These are phyloP conservation scores for Thamnophis sirtalis DNA, from an alignment of 2,113 vertebrate species.

Conservation along the genomic window DNA sequence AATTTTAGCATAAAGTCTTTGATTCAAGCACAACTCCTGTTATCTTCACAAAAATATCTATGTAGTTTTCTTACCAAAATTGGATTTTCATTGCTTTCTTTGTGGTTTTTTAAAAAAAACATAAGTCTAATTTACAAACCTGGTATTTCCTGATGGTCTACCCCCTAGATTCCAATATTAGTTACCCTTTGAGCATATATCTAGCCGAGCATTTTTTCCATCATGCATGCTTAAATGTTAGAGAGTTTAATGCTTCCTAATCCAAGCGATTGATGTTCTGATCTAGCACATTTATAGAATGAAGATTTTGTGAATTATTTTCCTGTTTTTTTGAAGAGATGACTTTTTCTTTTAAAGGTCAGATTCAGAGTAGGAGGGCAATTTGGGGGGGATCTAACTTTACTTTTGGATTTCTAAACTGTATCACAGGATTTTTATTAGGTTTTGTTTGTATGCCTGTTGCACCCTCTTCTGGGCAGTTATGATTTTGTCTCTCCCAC, in stretches of 20 bases:
- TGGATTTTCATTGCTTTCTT: background rate
- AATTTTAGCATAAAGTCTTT: background rate
- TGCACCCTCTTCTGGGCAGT: background rate
- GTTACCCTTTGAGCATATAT: background rate
- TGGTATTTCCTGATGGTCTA: background rate
- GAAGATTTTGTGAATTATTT: background rate
- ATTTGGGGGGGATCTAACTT: background rate
- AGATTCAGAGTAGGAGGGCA: background rate
- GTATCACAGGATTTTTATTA: background rate
- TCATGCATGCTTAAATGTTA: background rate
- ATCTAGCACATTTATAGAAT: background rate
- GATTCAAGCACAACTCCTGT: background rate
- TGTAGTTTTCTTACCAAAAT: background rate
- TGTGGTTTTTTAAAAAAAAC: background rate
- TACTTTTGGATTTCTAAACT: background rate
- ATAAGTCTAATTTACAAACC: background rate
- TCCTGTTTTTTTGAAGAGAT: background rate
- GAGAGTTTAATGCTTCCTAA: background rate
- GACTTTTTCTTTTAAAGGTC: background rate
- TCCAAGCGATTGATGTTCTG: background rate
- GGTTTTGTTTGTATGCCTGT: background rate
- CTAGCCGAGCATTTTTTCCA: background rate
- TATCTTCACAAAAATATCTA: background rate
- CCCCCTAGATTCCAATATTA: background rate
- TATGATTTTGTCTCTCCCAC: background rate